phyloP scores from a whole-genome alignment of 2,797 vertebrate species.

The Apogon talboti region DNA sequence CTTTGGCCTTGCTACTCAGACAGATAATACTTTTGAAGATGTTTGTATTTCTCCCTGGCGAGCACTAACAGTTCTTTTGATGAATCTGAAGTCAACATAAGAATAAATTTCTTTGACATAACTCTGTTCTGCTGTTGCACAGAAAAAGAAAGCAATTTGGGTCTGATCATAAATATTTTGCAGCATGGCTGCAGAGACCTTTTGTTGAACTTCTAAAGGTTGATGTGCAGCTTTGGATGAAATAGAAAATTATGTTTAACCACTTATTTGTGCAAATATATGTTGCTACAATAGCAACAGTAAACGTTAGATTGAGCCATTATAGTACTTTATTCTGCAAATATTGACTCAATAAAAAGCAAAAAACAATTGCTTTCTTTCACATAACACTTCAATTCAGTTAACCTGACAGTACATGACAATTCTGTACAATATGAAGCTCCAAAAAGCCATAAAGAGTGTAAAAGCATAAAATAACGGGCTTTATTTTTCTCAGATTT shows the following conservation, averaged over 20 bases:
- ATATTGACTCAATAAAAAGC: slow-evolving; percentile 38
- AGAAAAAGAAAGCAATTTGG: slow-evolving; percentile 44
- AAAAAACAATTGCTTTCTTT: slow-evolving; percentile 25
- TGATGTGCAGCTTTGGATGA: slow-evolving; percentile 8
- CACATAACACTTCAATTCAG: slow-evolving; percentile 10
- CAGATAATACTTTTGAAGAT: slow-evolving; percentile 13
- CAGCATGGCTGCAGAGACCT: slow-evolving; percentile 16
- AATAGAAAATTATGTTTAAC: not conserved
- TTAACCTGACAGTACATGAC: slow-evolving; percentile 34
- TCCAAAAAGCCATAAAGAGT: slow-evolving; percentile 29
- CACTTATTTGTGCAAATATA: not conserved
- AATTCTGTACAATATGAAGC: not conserved
- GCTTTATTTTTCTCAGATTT: slow-evolving; percentile 37
- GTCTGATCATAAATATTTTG: slow-evolving; percentile 55
- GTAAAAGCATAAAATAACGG: slow-evolving; percentile 34
- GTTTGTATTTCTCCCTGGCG: slow-evolving; percentile 37
- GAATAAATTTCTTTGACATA: slow-evolving; percentile 47
- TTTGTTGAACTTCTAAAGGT: slow-evolving; percentile 16
- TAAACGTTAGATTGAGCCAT: slow-evolving; percentile 8
- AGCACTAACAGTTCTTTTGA: slow-evolving; percentile 36
- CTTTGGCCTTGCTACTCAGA: slow-evolving; percentile 15
- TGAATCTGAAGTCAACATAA: slow-evolving; percentile 34
- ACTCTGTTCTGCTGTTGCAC: slow-evolving; percentile 20
- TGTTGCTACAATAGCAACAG: slow-evolving; percentile 6
- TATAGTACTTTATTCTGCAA: slow-evolving; percentile 22